Conservation (phyloP, 2,797 vertebrate genomes). For the Uromys caudimaculatus region DNA sequence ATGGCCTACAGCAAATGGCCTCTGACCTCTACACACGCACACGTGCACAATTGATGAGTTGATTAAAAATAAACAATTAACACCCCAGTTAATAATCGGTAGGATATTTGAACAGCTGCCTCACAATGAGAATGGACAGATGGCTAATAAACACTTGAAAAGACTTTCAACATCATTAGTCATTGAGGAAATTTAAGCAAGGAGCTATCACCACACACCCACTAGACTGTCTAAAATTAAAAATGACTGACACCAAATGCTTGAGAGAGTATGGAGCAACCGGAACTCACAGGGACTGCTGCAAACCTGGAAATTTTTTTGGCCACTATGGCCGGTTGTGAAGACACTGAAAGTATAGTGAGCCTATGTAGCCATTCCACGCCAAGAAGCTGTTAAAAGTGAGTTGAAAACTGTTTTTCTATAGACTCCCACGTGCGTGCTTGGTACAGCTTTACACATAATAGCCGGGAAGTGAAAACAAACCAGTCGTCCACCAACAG, state of each 20-base stretch:
- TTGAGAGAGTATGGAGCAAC: background rate
- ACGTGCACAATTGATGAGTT: background rate
- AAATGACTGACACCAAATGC: conserved; percentile 15
- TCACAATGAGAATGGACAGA: background rate
- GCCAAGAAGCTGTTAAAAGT: background rate
- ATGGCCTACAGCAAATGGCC: background rate
- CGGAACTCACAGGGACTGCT: background rate
- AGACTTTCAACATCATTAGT: background rate
- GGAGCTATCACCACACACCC: background rate
- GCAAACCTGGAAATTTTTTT: background rate
- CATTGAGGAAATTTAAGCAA: conserved; percentile 14
- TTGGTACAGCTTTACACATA: background rate
- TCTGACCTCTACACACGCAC: background rate
- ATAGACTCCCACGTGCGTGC: no score
- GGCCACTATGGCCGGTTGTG: background rate
- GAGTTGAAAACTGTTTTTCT: background rate
- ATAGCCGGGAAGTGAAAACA: background rate
- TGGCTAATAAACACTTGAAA: conserved; percentile 1
- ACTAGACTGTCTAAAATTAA: conserved; percentile 1
- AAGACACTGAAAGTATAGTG: no score
- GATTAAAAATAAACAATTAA: background rate
- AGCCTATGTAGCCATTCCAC: background rate
- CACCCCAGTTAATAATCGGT: background rate
- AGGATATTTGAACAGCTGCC: background rate
- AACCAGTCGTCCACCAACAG: background rate